Evolutionary conservation across 2,888 invertebrate genomes (phyloP), one percentile per base, ranked within the genome.

Genomic region (Platerodrilus igneus): DNA sequence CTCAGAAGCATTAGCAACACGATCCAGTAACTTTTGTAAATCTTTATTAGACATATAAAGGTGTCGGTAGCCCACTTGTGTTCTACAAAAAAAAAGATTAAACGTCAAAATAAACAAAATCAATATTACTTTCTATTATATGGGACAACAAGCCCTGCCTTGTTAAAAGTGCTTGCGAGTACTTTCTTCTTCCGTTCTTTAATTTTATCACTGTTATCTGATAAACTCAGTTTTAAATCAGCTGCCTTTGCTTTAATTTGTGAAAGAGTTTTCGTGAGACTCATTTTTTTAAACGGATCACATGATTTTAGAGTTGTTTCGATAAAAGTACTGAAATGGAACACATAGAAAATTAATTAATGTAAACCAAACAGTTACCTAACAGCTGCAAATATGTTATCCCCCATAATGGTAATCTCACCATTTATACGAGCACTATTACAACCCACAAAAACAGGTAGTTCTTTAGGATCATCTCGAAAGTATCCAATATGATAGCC

Each of bases 401-500:
- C 79, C 14, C 86, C 89, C 35, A 86, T 69, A 13, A 83, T 77
- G 50, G 74, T 74, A 30, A 96, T 79, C 32, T 71, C 74, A 50
- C 82, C 85, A 60, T 79, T 79, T 50, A 79, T 76, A 11, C 74
- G 69, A 21, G 82, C 78, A 42, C 78, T 75, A 68, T 89, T 93
- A 48, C 78, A 77, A 1, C 83, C 93, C 23, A 95, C 69, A 63
- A 93, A 83, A 4, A 76, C 76, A 18, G 91, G 88, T 21, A 75
- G 66, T 38, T 83, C 80, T 17, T 77, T 72, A 0, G 88, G 87
- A 43, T 78, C 78, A 71, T 95, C 94, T 58, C 92, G 77, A 73
- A 82, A 93, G 67, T 93, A 95, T 4, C 94, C 94, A 57, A 90
- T 80, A 63, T 95, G 94, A 51, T 81, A 81, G 45, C 85, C 83